Conservation (phyloP, 2,113 vertebrate genomes). For the Gila orcuttii region DNA sequence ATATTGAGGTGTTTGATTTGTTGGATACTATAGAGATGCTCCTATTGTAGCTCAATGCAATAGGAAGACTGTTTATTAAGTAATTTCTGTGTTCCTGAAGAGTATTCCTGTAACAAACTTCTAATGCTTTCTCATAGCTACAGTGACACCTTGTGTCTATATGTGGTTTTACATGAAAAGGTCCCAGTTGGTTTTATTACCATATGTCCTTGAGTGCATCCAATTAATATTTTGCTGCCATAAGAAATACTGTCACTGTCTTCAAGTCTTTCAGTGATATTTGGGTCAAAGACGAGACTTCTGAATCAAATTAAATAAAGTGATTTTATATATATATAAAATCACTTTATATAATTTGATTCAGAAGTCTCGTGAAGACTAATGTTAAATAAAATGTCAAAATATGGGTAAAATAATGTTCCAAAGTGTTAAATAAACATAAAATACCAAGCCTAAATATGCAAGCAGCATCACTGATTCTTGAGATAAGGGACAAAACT, state of each 20-base stretch:
- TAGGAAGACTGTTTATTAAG: neutral
- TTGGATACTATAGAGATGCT: neutral
- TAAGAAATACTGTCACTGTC: neutral
- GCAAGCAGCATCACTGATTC: no score
- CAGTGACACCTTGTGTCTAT: slow-evolving; percentile 74
- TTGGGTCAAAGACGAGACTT: no score
- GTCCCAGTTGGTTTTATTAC: neutral
- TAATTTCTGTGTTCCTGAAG: neutral
- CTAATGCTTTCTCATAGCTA: slow-evolving; percentile 61
- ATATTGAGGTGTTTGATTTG: neutral
- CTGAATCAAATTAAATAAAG: no score
- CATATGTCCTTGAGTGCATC: neutral
- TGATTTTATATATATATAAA: no score
- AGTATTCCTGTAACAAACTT: neutral
- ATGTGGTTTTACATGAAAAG: slow-evolving; percentile 3
- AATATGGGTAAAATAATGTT: no score
- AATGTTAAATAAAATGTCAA: no score
- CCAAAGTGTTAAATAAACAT: no score
- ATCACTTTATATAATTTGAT: no score
- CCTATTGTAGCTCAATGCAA: no score
- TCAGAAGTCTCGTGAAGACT: no score
- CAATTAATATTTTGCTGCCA: neutral
- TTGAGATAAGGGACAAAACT: no score
- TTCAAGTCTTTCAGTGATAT: neutral
- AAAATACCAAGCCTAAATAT: no score